Evolutionary conservation across 1,140 invertebrate genomes (phyloP), one percentile per base, ranked within the genome.

Genomic region (Hirudo medicinalis): DNA sequence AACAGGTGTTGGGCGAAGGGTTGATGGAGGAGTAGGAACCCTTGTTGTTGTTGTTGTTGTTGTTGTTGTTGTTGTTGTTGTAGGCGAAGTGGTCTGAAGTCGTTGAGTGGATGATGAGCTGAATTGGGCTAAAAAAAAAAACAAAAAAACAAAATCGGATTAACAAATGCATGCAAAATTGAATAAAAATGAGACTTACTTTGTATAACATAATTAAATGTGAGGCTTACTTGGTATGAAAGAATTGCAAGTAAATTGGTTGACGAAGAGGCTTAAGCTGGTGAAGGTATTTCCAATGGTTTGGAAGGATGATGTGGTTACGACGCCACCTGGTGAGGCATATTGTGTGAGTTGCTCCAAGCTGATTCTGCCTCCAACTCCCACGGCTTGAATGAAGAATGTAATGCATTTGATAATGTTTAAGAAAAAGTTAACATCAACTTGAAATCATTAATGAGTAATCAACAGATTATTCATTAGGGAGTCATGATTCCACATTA

Each of bases 181-280:
- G 6, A 36, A 36, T 36, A 36, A n/a, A n/a, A n/a, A n/a, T n/a
- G 32, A 36, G 32, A 6, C 6, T 36, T 36, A 36, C 20, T 57
- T 57, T 57, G 25, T 57, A 9, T 9, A 9, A n/a, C n/a, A 57
- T n/a, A n/a, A 63, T 25, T 63, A 20, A 25, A 63, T 63, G 29
- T n/a, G 22, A 32, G 11, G 22, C 57, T n/a, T 63, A 63, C 57
- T 63, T 63, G 1, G 57, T 32, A 32, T n/a, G 29, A 63, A 3
- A 63, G 57, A 63, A 22, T 2, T 63, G 57, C 57, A 63, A 15
- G 57, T 25, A 20, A 63, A 63, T 32, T 63, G 6, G 20, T 63
- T 63, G 22, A 63, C 29, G 57, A 63, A 63, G 57, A 63, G 57
- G 22, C 22, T 63, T 22, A 63, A 32, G 20, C 29, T 63, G 57